Evolutionary conservation across 2,797 vertebrate species (phyloP).

Genomic region (Crypturellus tataupa): DNA sequence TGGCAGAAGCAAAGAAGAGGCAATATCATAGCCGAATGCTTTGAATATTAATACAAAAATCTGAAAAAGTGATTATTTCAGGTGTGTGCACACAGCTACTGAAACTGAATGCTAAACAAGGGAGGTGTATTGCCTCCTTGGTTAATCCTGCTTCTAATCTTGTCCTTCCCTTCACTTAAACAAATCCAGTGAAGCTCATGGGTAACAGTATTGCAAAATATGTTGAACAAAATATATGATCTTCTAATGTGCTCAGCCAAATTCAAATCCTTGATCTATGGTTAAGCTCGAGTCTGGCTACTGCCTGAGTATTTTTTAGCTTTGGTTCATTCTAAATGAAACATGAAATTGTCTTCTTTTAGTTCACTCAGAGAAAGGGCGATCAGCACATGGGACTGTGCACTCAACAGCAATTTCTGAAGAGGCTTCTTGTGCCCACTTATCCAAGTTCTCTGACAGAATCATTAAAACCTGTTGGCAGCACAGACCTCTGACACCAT

Average conservation of each 20-base stretch:
- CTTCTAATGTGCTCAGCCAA: conserved; percentile 5
- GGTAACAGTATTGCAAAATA: not conserved
- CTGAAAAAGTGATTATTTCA: not conserved
- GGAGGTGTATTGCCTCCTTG: not conserved
- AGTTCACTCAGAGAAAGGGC: not conserved
- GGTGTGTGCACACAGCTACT: not conserved
- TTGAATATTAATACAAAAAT: not conserved
- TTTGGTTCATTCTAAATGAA: not conserved
- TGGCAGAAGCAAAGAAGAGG: not conserved
- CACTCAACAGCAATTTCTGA: not conserved
- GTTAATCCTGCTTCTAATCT: conserved; percentile 17
- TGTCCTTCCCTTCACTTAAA: not conserved
- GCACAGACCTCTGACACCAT: conserved; percentile 24
- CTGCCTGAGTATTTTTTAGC: not conserved
- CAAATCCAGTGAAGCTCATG: not conserved
- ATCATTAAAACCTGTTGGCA: not conserved
- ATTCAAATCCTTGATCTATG: conserved; percentile 8
- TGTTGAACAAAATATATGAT: conserved; percentile 5
- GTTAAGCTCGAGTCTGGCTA: not conserved
- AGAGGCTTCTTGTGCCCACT: accelerated
- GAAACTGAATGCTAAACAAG: not conserved
- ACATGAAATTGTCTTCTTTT: not conserved
- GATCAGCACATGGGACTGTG: not conserved
- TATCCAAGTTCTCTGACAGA: not conserved
- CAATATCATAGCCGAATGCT: not conserved